Base-by-base conservation (phyloP, 1,140 invertebrate species). In the Lepidurus arcticus region DNA sequence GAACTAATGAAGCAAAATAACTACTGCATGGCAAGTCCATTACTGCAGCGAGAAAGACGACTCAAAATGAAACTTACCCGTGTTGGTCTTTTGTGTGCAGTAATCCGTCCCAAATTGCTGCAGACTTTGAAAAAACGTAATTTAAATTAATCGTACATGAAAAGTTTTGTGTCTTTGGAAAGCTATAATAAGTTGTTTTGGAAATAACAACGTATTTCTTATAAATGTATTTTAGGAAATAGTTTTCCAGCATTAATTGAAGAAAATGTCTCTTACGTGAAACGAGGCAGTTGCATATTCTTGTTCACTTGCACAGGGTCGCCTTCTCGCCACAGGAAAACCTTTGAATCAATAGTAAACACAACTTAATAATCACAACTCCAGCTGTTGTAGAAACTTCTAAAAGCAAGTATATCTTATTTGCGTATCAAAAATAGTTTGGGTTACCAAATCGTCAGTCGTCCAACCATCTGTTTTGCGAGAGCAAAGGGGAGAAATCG, bases 81-180 rank as follows among this genome's bases (percentile, higher is more conserved):
- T 88, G 81, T 87, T 88, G 16, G 87, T 88, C 76, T 84, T 85
- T 79, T 85, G 86, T 43, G 86, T 86, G 80, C 87, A 88, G 80
- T 87, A 88, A 45, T 85, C 85, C 7, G 87, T 88, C 42, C 82
- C 81, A 77, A 85, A 84, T 78, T 86, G 86, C 79, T 85, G 85
- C 11, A 88, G 81, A 7, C 53, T 65, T n/a, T 7, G 13, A n/a
- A 65, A 65, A 3, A 34, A 34, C 34, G 34, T 4, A 34, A 34
- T 34, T 34, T 4, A 34, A 34, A 34, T 34, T 3, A 34, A 34
- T 34, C 34, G 34, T 34, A 34, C 3, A 4, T 34, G 4, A 34
- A 34, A 34, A 34, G 3, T 34, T 34, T 34, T 34, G 2, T 34
- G 4, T 34, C 34, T 34, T 4, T 4, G 34, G 34, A 34, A 34